Conservation (phyloP, 2,888 invertebrate species). For the Stegana nigrithorax region DNA sequence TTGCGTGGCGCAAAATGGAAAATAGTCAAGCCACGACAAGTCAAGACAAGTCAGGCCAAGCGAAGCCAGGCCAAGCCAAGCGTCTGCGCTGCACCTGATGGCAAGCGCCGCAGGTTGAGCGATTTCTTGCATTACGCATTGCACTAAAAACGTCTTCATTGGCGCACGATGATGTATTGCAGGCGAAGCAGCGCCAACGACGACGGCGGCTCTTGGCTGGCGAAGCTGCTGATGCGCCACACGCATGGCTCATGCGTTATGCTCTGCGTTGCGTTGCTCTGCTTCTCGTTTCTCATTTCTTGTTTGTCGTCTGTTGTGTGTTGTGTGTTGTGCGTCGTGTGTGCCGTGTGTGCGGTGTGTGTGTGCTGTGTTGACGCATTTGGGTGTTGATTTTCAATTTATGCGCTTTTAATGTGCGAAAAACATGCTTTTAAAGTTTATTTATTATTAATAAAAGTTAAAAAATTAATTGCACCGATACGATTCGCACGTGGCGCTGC, state of each 20-base stretch:
- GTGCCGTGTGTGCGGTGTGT: background rate
- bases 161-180: slow-evolving; percentile 20
- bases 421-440: slow-evolving; percentile 59
- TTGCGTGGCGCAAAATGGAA: background rate
- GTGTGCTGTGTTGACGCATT: slow-evolving; percentile 45
- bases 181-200: background rate
- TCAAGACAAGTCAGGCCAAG: too few species aligned
- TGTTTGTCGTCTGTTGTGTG: background rate
- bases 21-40: too few species aligned
- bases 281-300: too few species aligned
- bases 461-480: too few species aligned
- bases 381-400: slow-evolving; percentile 62
- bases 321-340: background rate
- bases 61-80: background rate
- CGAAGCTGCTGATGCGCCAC: too few species aligned
- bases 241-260: background rate
- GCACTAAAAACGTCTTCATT: slow-evolving; percentile 56
- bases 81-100: background rate
- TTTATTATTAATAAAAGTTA: slow-evolving; percentile 62
- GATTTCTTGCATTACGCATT: background rate
- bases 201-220: too few species aligned
- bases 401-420: slow-evolving; percentile 59
- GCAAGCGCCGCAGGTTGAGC: background rate
- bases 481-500: too few species aligned
- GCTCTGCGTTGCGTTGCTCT: too few species aligned